phyloP scores from a whole-genome alignment of 2,797 vertebrate genomes.

The Ptychadena robeensis region DNA sequence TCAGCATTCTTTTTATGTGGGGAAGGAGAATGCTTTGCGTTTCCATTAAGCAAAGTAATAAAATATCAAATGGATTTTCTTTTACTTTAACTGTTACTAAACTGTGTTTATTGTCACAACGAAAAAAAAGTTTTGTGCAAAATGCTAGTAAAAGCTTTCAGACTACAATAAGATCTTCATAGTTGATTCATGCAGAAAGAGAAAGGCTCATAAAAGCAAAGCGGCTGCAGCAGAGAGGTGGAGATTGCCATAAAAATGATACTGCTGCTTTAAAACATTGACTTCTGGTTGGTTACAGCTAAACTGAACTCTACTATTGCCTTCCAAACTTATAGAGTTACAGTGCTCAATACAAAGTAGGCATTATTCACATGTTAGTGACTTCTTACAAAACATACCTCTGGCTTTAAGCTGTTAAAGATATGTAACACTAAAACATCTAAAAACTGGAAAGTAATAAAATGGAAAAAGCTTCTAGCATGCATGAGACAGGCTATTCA shows the following conservation, averaged over 20 bases:
- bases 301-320: not conserved
- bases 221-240: not conserved
- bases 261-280: constrained; percentile 15
- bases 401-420: not conserved
- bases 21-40: not conserved
- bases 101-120: constrained; percentile 8
- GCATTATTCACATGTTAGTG: not conserved
- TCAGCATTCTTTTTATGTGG: not conserved
- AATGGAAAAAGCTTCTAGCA: not conserved
- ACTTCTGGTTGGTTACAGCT: not conserved
- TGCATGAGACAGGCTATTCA: too few species aligned
- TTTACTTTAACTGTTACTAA: not conserved
- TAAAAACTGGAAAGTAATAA: constrained; percentile 15
- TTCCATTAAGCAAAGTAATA: constrained; percentile 13
- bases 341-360: not conserved
- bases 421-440: not conserved
- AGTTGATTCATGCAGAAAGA: constrained; percentile 19
- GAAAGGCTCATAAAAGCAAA: constrained; percentile 20
- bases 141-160: constrained; percentile 12
- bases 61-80: constrained; percentile 18
- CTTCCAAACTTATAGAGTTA: not conserved
- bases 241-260: not conserved
- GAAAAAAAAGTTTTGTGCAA: constrained; percentile 16
- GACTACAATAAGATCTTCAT: constrained; percentile 15
- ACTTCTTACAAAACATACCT: constrained; percentile 4